Base-by-base conservation (phyloP, 2,888 invertebrate species). In the Lomographa bimaculata region DNA sequence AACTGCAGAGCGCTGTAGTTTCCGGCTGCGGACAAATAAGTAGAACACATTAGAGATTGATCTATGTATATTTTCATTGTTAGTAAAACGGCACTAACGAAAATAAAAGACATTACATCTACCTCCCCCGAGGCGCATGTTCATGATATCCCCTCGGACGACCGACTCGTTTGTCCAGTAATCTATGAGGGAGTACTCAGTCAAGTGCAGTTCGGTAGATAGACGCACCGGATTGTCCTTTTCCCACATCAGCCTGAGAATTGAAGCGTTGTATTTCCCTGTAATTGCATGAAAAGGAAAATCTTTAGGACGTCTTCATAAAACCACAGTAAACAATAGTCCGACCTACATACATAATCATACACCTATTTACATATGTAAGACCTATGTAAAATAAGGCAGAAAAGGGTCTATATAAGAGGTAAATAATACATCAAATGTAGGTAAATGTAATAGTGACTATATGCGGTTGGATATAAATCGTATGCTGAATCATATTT, bases 201-300 rank as follows among this genome's bases (percentile, higher is more conserved):
- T 95, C 30, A 96, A 81, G 69, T 96, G 95, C 32, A 96, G 76
- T 52, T 94, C 94, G 0, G 93, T 90, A 9, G 95, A 95, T 26
- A 96, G 89, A 8, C 94, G 92, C 6, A 96, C 94, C 1, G 96
- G 95, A 33, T 91, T 91, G 44, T 91, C 90, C 32, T 91, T 90
- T 66, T 95, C 95, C 96, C 96, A 96, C 68, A 92, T 90, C 8
- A 96, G 71, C 6, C 92, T 83, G 61, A 96, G 84, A 55, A 94
- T 94, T 6, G 93, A 93, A 0, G 93, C 92, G 65, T 95, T 95
- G 78, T 96, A 94, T 64, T 95, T 94, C 96, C 95, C 95, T 95
- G 77, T 12, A 87, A 84, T 57, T 14, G n/a, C 5, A 32, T 4
- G 14, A 16, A 8, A 30, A 30, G 14, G 54, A 54, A 61, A 54